These are phyloP conservation scores for Podiceps cristatus DNA, from an alignment of 2,113 vertebrate genomes.

Conservation along the genomic window DNA sequence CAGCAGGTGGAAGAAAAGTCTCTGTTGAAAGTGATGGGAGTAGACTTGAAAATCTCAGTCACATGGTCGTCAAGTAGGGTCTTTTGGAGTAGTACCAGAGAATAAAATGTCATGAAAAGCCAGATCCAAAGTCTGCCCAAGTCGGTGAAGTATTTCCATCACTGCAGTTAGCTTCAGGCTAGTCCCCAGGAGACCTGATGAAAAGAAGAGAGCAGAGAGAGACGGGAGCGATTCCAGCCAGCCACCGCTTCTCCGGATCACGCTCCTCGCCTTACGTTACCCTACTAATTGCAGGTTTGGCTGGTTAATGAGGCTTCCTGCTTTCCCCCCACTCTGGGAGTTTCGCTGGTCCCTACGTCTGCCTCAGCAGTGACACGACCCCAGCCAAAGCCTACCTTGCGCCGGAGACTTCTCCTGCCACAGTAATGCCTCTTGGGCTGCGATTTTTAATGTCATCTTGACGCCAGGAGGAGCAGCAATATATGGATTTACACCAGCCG, in stretches of 20 bases:
- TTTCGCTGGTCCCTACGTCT: fast-evolving
- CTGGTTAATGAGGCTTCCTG: neutral
- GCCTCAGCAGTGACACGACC: neutral
- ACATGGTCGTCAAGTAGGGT: neutral
- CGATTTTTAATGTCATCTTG: neutral
- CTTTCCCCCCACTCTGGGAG: neutral
- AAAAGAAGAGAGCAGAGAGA: neutral
- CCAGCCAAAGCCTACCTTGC: neutral
- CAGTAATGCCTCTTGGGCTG: neutral
- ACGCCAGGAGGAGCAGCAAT: neutral
- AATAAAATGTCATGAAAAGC: neutral
- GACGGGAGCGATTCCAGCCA: neutral
- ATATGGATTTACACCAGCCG: neutral
- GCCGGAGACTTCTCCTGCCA: neutral
- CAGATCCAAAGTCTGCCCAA: neutral
- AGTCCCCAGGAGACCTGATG: neutral
- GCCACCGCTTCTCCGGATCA: neutral
- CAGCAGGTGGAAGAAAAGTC: conserved; percentile 13
- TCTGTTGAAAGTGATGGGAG: conserved; percentile 35
- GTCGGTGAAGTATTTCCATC: neutral
- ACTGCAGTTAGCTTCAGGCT: neutral
- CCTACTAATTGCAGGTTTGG: neutral
- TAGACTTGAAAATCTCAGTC: neutral
- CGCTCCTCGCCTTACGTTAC: fast-evolving
- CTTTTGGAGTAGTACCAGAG: neutral